Evolutionary conservation across 1,140 invertebrate species (phyloP).

Genomic region (Asbolus verrucosus): DNA sequence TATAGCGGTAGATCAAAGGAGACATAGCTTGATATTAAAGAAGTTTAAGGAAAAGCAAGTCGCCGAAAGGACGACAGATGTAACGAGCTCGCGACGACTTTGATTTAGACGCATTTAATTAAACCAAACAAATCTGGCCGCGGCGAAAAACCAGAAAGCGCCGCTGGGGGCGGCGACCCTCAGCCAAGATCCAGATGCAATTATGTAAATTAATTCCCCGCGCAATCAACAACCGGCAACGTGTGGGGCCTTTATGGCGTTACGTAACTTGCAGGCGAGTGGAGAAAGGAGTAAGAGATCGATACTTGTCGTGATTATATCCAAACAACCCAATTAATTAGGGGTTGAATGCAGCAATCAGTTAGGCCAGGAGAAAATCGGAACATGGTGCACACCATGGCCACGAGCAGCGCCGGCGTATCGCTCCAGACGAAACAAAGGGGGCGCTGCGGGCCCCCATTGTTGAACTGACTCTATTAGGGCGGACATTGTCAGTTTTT

Average conservation of each 20-base stretch:
- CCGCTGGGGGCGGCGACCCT: background rate
- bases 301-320: conserved; percentile 29
- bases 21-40: conserved; percentile 30
- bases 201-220: conserved; percentile 36
- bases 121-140: conserved; percentile 11
- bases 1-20: conserved; percentile 23
- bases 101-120: conserved; percentile 33
- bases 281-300: conserved; percentile 21
- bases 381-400: background rate
- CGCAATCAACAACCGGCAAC: conserved; percentile 27
- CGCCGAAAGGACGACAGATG: background rate
- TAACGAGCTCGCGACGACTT: conserved; percentile 25
- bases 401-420: background rate
- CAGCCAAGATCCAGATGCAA: conserved; percentile 26
- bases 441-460: background rate
- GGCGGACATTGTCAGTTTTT: conserved; percentile 1
- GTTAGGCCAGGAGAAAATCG: conserved; percentile 17
- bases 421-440: conserved; percentile 10
- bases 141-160: background rate
- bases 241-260: conserved; percentile 9
- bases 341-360: conserved; percentile 18
- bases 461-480: conserved; percentile 12
- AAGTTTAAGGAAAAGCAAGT: conserved; percentile 16
- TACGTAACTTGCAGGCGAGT: conserved; percentile 13
- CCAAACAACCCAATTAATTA: conserved; percentile 34